Evolutionary conservation across 2,888 invertebrate genomes (phyloP).

Genomic region (Sepioteuthis lessoniana): DNA sequence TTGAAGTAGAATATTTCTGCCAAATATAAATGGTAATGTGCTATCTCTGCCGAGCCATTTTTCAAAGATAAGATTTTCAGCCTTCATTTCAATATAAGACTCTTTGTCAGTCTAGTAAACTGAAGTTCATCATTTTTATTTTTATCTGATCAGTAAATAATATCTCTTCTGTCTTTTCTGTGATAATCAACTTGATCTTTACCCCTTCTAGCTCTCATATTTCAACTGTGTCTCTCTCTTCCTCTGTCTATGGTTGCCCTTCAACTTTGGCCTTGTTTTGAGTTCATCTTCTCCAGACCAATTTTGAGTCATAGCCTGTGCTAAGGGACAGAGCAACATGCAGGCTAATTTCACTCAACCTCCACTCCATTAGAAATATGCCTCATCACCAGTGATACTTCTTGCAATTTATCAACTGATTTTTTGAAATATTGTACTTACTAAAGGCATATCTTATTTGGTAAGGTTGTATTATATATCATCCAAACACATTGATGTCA

Average conservation of each 20-base stretch:
- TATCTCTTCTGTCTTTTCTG: not conserved
- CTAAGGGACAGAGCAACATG: not conserved
- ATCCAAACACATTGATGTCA: too few relatives aligned
- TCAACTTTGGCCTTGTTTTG: slow-evolving; percentile 12
- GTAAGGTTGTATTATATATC: not conserved
- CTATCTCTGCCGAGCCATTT: not conserved
- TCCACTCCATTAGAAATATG: not conserved
- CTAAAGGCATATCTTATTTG: slow-evolving; percentile 3
- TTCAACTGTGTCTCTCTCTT: not conserved
- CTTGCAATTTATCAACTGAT: too few relatives aligned
- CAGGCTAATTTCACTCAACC: not conserved
- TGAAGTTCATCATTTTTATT: slow-evolving; percentile 7
- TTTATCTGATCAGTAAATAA: slow-evolving; percentile 33
- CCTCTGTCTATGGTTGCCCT: not conserved
- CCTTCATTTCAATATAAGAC: not conserved
- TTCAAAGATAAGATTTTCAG: not conserved
- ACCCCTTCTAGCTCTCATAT: slow-evolving; percentile 7
- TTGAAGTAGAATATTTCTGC: not conserved
- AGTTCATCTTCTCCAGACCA: not conserved
- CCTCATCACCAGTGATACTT: not conserved
- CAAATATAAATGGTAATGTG: not conserved
- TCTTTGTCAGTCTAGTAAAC: not conserved
- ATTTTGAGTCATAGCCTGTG: not conserved
- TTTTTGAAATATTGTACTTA: not conserved
- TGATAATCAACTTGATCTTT: slow-evolving; percentile 5